These are phyloP conservation scores for Dromius quadrimaculatus DNA, from an alignment of 2,888 invertebrate genomes.

Conservation along the genomic window DNA sequence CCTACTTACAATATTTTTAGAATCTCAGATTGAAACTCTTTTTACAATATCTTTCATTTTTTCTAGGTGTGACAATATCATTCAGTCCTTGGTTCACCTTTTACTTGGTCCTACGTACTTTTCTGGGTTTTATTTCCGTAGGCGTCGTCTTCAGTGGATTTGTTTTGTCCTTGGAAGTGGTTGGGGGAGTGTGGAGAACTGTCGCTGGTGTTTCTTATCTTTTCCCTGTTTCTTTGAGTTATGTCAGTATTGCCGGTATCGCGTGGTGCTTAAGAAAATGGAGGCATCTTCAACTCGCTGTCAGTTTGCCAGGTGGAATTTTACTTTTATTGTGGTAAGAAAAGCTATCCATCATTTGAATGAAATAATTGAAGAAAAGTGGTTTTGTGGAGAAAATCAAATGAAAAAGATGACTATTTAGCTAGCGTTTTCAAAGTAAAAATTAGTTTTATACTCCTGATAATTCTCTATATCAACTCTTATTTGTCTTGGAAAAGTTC, in stretches of 20 bases:
- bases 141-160: conserved; percentile 86
- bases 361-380: too few relatives aligned
- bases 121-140: conserved; percentile 83
- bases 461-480: too few relatives aligned
- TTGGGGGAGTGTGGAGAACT: conserved; percentile 84
- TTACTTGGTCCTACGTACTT: conserved; percentile 77
- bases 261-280: conserved; percentile 80
- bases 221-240: conserved; percentile 82
- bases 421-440: too few relatives aligned
- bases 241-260: conserved; percentile 78
- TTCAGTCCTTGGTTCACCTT: conserved; percentile 78
- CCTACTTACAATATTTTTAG: too few relatives aligned
- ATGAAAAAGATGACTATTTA: too few relatives aligned
- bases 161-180: conserved; percentile 82
- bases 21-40: too few relatives aligned
- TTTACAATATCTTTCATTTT: too few relatives aligned
- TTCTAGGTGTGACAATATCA: conserved; percentile 70
- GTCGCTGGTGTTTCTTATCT: conserved; percentile 85
- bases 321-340: conserved; percentile 76
- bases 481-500: too few relatives aligned
- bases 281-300: conserved; percentile 78
- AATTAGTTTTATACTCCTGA: too few relatives aligned
- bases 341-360: too few relatives aligned
- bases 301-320: conserved; percentile 79
- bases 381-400: too few relatives aligned